A percentile compares a stretch with the other conserved stretches of the same genome.
phyloP scores from a whole-genome alignment of 1,140 invertebrate species.

The Leptestheria dahalacensis region DNA sequence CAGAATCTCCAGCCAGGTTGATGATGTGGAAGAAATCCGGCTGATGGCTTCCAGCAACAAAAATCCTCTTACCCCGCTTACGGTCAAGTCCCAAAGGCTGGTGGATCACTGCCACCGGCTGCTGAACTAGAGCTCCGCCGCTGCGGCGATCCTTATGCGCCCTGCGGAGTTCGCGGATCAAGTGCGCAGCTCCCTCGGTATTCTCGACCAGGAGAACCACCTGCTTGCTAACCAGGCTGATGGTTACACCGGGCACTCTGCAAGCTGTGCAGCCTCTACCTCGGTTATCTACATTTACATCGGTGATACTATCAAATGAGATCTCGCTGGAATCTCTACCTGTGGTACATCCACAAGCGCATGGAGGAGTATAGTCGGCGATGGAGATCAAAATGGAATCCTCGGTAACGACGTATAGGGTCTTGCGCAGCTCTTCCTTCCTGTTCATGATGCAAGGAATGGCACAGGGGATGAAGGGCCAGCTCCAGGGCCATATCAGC shows the following conservation, averaged over 20 bases:
- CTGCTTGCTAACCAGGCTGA: background rate
- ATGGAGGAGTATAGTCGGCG: background rate
- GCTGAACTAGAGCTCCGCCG: background rate
- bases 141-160: background rate
- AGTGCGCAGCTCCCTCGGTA: background rate
- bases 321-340: background rate
- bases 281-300: background rate
- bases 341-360: background rate
- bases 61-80: background rate
- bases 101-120: background rate
- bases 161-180: background rate
- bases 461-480: background rate
- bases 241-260: background rate
- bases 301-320: background rate
- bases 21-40: background rate
- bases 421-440: background rate
- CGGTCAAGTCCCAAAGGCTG: background rate
- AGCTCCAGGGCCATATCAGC: background rate
- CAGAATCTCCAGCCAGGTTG: background rate
- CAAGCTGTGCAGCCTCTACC: background rate
- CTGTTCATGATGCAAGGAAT: background rate
- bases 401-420: background rate
- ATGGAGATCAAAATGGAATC: background rate
- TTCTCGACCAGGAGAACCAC: background rate
- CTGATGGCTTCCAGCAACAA: background rate